Conservation (phyloP, 2,797 vertebrate genomes). For the Trachops cirrhosus region DNA sequence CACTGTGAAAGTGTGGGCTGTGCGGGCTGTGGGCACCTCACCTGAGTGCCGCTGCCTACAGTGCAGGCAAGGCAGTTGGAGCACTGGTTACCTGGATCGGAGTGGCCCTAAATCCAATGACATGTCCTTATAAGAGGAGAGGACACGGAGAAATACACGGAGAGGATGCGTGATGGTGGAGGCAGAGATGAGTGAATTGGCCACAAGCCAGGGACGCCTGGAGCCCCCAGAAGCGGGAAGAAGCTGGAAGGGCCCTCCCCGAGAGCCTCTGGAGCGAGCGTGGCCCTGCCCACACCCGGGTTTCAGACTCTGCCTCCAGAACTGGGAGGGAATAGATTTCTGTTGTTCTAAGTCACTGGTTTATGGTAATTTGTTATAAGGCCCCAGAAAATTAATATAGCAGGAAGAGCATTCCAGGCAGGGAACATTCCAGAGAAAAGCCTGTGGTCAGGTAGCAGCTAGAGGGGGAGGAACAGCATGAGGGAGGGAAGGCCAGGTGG, state of each 20-base stretch:
- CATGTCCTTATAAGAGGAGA: not conserved
- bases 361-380: not conserved
- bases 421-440: not conserved
- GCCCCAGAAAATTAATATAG: not conserved
- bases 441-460: not conserved
- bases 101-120: not conserved
- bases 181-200: not conserved
- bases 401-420: not conserved
- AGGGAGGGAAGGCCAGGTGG: accelerated
- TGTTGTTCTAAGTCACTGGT: not conserved
- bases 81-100: not conserved
- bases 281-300: not conserved
- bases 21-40: not conserved
- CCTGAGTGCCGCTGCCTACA: not conserved
- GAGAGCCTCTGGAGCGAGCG: accelerated
- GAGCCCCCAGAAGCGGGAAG: not conserved
- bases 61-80: too few species aligned
- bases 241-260: not conserved
- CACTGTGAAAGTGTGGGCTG: not conserved
- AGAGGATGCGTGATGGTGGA: not conserved
- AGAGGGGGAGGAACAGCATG: not conserved
- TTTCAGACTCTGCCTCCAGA: not conserved
- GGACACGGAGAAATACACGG: not conserved
- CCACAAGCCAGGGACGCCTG: not conserved
- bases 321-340: not conserved